Evolutionary conservation across 2,113 vertebrate species (phyloP).

Genomic region (Callorhinus ursinus): DNA sequence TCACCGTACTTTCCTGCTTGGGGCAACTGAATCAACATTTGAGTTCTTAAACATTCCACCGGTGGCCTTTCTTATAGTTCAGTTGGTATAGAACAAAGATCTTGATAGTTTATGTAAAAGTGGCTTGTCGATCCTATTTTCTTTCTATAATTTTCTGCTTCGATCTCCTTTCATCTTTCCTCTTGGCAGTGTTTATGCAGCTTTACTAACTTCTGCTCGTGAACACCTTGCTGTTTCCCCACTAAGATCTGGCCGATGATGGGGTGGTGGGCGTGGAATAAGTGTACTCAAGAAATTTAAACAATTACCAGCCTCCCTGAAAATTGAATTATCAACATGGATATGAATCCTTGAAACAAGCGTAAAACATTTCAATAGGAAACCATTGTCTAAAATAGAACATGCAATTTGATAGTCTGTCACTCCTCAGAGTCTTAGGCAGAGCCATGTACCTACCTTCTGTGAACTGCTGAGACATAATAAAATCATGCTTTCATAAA

Average conservation of each 20-base stretch:
- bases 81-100: slow-evolving; percentile 70
- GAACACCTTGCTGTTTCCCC: not conserved
- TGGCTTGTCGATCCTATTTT: slow-evolving; percentile 9
- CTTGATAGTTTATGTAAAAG: slow-evolving; percentile 64
- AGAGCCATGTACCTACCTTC: slow-evolving; percentile 38
- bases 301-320: slow-evolving; percentile 31
- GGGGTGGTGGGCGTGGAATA: not conserved
- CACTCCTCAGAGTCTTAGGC: slow-evolving; percentile 26
- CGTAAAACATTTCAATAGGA: slow-evolving; percentile 47
- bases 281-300: slow-evolving; percentile 52
- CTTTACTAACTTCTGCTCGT: slow-evolving; percentile 41
- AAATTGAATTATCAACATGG: slow-evolving; percentile 32
- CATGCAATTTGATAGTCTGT: slow-evolving; percentile 51
- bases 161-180: slow-evolving; percentile 21
- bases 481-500: slow-evolving; percentile 57
- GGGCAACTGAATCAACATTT: slow-evolving; percentile 67
- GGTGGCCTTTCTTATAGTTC: slow-evolving; percentile 50
- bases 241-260: not conserved
- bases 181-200: not conserved
- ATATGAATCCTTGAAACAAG: slow-evolving; percentile 51
- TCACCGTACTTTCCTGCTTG: slow-evolving; percentile 55
- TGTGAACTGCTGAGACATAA: slow-evolving; percentile 52
- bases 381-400: slow-evolving; percentile 52
- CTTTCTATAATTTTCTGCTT: slow-evolving; percentile 16
- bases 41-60: slow-evolving; percentile 54